Evolutionary conservation across 2,113 vertebrate genomes (phyloP), one percentile per base, ranked within the genome.

Genomic region (Platichthys stellatus): DNA sequence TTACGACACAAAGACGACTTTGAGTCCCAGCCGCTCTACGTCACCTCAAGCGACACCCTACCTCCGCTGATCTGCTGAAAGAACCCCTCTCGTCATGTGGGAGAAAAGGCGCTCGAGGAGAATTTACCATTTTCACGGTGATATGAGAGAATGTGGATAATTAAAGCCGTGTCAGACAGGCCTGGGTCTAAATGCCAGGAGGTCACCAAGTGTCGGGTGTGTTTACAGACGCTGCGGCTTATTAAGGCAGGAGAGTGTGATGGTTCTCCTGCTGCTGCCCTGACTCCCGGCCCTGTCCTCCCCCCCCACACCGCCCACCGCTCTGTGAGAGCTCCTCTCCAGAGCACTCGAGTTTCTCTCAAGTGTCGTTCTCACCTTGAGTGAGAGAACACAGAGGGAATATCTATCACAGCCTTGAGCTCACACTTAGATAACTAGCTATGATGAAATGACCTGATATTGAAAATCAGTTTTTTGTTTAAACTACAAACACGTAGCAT

Each of bases 211-310:
- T 88, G 86, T 86, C 77, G 62, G 78, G 69, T 74, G 40, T 84
- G 89, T 87, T 89, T 92, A 83, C 83, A 75, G 85, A 90, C 59
- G 38, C 74, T 47, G 47, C 49, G 63, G 83, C 84, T 92, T 85
- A 91, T 83, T 90, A 92, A 88, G 35, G 74, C 62, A 18, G 17
- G 49, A 38, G 72, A 87, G 54, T 74, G 59, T 24, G 14, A 47
- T 24, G 72, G 7, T 74, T 72, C 51, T 72, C 31, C 70, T 54
- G 72, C 70, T 31, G n/a, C 58, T 7, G n/a, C 61, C 21, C 58
- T 31, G 61, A 26, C 54, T 35, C 63, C 45, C 57, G 18, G 24
- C 63, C 45, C 57, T 15, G 24, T 49, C 67, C 51, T 26, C 38
- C 61, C 66, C 66, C 66, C 66, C 60, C 66, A 28, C 49, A 60